Conservation (phyloP, 2,113 vertebrate genomes). For the Salvelinus fontinalis region DNA sequence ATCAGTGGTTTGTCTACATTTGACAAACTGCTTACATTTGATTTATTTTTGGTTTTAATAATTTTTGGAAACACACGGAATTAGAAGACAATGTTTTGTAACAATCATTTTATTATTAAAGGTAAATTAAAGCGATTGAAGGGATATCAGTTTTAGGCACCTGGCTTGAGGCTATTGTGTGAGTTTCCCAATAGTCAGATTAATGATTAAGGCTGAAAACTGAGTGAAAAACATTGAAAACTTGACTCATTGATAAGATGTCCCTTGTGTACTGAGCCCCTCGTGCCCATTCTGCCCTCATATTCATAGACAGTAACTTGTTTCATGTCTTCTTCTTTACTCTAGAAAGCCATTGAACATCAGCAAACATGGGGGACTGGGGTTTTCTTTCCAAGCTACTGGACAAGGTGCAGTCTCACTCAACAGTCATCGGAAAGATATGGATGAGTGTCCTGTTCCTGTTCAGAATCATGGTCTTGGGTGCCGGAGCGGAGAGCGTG, state of each 20-base stretch:
- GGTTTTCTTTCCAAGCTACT: slow-evolving; percentile 74
- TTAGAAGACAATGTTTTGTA: no score
- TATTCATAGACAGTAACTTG: neutral
- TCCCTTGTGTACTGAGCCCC: no score
- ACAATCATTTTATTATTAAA: no score
- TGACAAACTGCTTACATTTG: no score
- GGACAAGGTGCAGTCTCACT: slow-evolving; percentile 79
- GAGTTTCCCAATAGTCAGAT: neutral
- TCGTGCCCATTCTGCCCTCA: neutral
- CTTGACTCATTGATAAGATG: slow-evolving; percentile 8
- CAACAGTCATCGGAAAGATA: slow-evolving; percentile 79
- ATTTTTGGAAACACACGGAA: no score
- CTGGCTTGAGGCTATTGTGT: neutral
- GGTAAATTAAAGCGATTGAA: no score
- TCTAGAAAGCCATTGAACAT: neutral
- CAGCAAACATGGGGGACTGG: slow-evolving; percentile 77
- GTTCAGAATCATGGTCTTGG: slow-evolving; percentile 81
- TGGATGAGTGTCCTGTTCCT: slow-evolving; percentile 83
- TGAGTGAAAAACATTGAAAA: neutral
- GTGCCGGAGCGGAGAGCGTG: slow-evolving; percentile 76
- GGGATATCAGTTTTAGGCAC: no score
- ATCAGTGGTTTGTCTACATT: no score
- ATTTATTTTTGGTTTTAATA: no score
- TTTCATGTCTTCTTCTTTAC: slow-evolving; percentile 19
- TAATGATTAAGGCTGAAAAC: slow-evolving; percentile 9